Conservation (phyloP, 1,140 invertebrate species). For the Thalassaphorura encarpata region DNA sequence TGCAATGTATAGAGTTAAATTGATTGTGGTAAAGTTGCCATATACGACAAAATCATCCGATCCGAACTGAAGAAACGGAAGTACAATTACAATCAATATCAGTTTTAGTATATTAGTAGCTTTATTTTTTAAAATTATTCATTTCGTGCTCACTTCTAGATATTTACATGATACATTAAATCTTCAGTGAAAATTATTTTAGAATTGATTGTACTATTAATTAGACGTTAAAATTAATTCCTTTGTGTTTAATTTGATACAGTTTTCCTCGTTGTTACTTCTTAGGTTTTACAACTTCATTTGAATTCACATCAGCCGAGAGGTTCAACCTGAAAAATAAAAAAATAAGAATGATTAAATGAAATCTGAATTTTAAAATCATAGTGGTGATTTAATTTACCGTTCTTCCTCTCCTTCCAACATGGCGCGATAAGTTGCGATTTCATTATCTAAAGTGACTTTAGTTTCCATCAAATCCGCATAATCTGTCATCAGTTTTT, state of each 20-base stretch:
- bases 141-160: too few relatives aligned
- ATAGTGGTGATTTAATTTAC: slow-evolving; percentile 27
- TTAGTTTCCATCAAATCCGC: slow-evolving; percentile 48
- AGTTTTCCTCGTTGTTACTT: background rate
- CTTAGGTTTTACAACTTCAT: background rate
- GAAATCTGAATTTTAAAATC: background rate
- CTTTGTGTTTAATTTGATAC: background rate
- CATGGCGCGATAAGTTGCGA: slow-evolving; percentile 47
- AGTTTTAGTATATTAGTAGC: too few relatives aligned
- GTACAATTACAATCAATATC: too few relatives aligned
- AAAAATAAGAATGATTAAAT: background rate
- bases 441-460: slow-evolving; percentile 47
- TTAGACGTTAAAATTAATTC: background rate
- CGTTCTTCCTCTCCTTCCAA: slow-evolving; percentile 48
- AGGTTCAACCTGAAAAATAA: background rate
- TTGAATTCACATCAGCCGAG: background rate
- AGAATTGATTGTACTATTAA: too few relatives aligned
- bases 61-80: too few relatives aligned
- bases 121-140: too few relatives aligned
- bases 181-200: too few relatives aligned
- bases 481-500: slow-evolving; percentile 43
- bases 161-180: too few relatives aligned
- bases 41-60: too few relatives aligned
- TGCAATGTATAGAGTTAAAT: too few relatives aligned
- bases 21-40: too few relatives aligned